Evolutionary conservation across 2,797 vertebrate genomes (phyloP).

Genomic region (Steatocranus sp.): DNA sequence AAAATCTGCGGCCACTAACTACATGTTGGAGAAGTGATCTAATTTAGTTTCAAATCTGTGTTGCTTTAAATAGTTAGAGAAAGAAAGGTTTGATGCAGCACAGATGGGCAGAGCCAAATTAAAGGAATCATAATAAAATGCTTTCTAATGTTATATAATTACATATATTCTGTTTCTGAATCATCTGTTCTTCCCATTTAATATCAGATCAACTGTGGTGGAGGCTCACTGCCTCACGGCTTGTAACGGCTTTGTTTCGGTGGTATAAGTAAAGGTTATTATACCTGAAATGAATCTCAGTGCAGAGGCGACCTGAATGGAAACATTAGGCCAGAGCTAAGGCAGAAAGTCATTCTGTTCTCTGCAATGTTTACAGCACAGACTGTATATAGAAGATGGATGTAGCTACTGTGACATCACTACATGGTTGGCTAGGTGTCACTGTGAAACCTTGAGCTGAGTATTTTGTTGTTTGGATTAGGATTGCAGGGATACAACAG

Average conservation of each 20-base stretch:
- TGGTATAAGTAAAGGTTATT: not conserved
- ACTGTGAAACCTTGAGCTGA: fast-evolving
- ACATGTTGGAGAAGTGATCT: not conserved
- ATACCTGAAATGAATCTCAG: not conserved
- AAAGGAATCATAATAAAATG: not conserved
- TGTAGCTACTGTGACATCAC: not conserved
- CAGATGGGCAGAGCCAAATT: not conserved
- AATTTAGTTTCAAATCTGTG: not conserved
- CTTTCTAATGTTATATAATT: not conserved
- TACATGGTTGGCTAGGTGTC: not conserved
- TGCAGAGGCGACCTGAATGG: not conserved
- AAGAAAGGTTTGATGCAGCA: not conserved
- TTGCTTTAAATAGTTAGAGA: not conserved
- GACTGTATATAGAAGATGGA: not conserved
- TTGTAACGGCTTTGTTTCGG: not conserved
- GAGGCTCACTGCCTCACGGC: not conserved
- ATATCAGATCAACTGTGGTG: not conserved
- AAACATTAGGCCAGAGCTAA: not conserved
- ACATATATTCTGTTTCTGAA: not conserved
- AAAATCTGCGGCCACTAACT: not conserved
- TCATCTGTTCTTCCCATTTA: not conserved
- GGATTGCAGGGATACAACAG: not conserved
- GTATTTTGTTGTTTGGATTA: not conserved
- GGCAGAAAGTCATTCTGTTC: not conserved
- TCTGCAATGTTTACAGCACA: not conserved